These are phyloP conservation scores for Hippolais icterina DNA, from an alignment of 2,113 vertebrate genomes.

Conservation along the genomic window DNA sequence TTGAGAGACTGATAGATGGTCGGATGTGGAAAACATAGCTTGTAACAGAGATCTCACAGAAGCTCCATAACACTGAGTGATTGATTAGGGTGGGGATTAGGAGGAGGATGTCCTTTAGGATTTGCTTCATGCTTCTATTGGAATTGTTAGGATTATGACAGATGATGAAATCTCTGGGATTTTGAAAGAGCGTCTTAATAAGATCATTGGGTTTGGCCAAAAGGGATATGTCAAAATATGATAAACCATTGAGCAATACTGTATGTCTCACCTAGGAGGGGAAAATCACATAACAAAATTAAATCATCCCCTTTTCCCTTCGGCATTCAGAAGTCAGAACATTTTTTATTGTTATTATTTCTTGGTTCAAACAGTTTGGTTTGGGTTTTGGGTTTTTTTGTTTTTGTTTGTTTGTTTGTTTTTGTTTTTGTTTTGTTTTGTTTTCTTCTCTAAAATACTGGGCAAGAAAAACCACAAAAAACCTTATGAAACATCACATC, in stretches of 20 bases:
- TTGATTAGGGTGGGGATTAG: neutral
- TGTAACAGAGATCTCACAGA: neutral
- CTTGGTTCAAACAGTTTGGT: neutral
- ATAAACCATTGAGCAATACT: constrained; percentile 17
- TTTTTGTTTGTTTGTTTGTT: too few relatives aligned
- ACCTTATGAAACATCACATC: neutral
- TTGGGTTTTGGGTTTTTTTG: too few relatives aligned
- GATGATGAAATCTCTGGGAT: neutral
- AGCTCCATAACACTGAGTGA: neutral
- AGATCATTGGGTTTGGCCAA: neutral
- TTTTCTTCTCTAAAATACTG: neutral
- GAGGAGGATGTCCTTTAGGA: neutral
- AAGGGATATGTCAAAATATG: neutral
- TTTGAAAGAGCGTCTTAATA: neutral
- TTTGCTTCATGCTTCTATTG: neutral
- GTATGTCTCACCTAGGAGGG: neutral
- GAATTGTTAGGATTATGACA: neutral
- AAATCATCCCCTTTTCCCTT: neutral
- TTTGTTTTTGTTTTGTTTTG: too few relatives aligned
- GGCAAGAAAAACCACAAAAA: neutral
- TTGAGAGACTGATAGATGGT: neutral
- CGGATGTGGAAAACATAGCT: neutral
- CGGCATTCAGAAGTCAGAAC: neutral
- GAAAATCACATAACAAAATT: neutral
- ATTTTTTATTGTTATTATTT: neutral